These are phyloP conservation scores for Andrena hattorfiana DNA, from an alignment of 2,888 invertebrate genomes.

Conservation along the genomic window DNA sequence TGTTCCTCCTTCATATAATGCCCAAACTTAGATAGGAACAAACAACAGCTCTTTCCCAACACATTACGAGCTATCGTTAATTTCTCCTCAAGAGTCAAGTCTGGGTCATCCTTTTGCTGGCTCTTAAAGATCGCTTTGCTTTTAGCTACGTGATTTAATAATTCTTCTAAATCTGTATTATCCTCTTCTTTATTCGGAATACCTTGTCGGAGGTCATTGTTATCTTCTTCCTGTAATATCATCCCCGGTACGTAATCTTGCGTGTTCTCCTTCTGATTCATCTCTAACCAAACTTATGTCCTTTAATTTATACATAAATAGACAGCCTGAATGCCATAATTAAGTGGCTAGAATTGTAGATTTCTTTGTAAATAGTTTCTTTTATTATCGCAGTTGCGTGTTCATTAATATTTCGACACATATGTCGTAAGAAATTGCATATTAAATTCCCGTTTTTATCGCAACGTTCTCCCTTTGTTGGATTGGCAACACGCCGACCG, in stretches of 20 bases:
- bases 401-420: not conserved
- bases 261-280: slow-evolving; percentile 43
- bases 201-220: not conserved
- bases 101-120: slow-evolving; percentile 92
- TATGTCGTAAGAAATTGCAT: not conserved
- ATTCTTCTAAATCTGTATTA: slow-evolving; percentile 85
- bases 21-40: slow-evolving; percentile 93
- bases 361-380: not conserved
- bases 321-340: not conserved
- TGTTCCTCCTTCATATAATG: slow-evolving; percentile 89
- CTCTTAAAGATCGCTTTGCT: slow-evolving; percentile 88
- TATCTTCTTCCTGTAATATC: slow-evolving; percentile 32
- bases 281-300: slow-evolving; percentile 18
- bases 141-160: slow-evolving; percentile 87
- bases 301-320: slow-evolving; percentile 4
- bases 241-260: slow-evolving; percentile 22
- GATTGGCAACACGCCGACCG: not conserved
- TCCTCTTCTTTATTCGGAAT: not conserved
- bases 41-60: slow-evolving; percentile 88
- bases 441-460: slow-evolving; percentile 17
- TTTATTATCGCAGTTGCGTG: not conserved
- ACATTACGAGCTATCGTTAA: slow-evolving; percentile 88
- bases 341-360: not conserved
- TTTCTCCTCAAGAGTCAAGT: slow-evolving; percentile 90
- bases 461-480: not conserved